Evolutionary conservation across 2,888 invertebrate species (phyloP), one percentile per base, ranked within the genome.

Genomic region (Euzophera pinguis): DNA sequence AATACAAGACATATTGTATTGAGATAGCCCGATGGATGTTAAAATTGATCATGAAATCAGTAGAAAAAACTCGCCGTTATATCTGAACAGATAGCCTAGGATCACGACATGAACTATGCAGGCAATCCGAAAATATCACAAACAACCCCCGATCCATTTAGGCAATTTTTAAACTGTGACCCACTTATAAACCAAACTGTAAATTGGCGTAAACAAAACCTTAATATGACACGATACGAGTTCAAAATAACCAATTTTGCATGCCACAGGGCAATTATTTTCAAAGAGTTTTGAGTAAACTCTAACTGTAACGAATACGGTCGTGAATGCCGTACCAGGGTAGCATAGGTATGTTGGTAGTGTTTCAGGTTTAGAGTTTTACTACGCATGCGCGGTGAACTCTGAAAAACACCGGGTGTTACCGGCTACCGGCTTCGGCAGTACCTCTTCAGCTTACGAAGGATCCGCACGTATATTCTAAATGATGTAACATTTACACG

Each of bases 351-450:
- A 58, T 57, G 47, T 52, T 53, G 50, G 56, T 55, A 57, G 55
- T 53, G 39, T 55, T 61, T 61, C 64, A 62, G 65, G 67, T 68
- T 59, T 55, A 61, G 64, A 55, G 62, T 63, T 45, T 34, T 29
- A 50, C 34, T 62, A 65, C 81, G 82, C 82, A 73, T 77, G 82
- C 79, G 78, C 63, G 61, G 58, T 80, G 81, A 78, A 81, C 78
- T 65, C 71, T 63, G 71, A 65, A 68, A 63, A 16, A 45, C 34
- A 32, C 45, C 14, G 45, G 63, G 75, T 76, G 75, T 75, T 69
- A 71, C 68, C 69, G 63, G 71, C 71, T 73, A 69, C 68, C 56
- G 50, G 52, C 48, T 53, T 12, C 39, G 14, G 27, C 39, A 50
- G 75, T 80, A 62, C 53, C 56, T 61, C 52, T 59, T 57, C 54